These are phyloP conservation scores for Salvelinus sp. DNA, from an alignment of 2,113 vertebrate genomes.

Conservation along the genomic window DNA sequence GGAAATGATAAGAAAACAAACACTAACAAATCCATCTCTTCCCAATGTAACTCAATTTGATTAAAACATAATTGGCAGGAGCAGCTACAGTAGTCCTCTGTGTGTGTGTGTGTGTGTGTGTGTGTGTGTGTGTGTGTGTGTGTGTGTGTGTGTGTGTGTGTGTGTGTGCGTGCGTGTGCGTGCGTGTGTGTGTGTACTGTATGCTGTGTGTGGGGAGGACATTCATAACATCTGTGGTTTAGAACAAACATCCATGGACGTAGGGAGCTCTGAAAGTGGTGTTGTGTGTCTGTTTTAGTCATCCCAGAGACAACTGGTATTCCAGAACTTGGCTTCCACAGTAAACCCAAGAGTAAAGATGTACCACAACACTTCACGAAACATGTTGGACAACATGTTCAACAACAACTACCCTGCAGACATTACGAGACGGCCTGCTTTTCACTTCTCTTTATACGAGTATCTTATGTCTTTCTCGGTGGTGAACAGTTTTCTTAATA, in stretches of 20 bases:
- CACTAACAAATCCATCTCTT: slow-evolving; percentile 8
- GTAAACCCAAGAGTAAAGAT: background rate
- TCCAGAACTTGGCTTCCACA: background rate
- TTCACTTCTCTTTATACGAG: background rate
- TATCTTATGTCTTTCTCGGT: background rate
- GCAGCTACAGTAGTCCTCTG: background rate
- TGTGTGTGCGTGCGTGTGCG: background rate
- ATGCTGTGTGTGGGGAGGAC: background rate
- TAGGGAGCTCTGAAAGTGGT: slow-evolving; percentile 5
- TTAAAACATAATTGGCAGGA: slow-evolving; percentile 18
- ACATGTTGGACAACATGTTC: slow-evolving; percentile 7
- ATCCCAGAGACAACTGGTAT: slow-evolving; percentile 18
- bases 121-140: slow-evolving; percentile 9
- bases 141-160: background rate
- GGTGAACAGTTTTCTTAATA: background rate
- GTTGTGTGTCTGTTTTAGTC: slow-evolving; percentile 54
- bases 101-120: slow-evolving; percentile 6
- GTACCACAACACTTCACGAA: slow-evolving; percentile 25
- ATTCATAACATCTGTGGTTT: slow-evolving; percentile 15
- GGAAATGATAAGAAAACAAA: slow-evolving; percentile 32
- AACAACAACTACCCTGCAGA: slow-evolving; percentile 10
- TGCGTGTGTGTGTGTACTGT: background rate
- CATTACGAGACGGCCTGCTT: background rate
- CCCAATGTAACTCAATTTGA: slow-evolving; percentile 22
- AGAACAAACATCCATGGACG: background rate